phyloP scores from a whole-genome alignment of 2,888 invertebrate species.

The Drosophila algonquin region DNA sequence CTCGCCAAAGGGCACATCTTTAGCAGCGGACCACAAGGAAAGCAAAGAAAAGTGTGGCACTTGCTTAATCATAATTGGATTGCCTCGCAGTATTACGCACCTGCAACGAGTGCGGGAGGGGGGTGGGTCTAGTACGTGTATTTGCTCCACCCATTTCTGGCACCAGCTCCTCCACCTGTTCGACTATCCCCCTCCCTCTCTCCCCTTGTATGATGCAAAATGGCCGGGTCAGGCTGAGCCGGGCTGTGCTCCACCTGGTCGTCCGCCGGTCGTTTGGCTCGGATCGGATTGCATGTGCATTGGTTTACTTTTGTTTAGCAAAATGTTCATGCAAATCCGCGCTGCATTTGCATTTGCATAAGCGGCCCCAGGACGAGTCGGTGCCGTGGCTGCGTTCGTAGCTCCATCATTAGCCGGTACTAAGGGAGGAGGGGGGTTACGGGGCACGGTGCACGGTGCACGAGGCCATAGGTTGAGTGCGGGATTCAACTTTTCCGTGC shows the following conservation, averaged over 20 bases:
- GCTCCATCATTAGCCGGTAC: slow-evolving; percentile 13
- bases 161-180: background rate
- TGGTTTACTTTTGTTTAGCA: slow-evolving; percentile 54
- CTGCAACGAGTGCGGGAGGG: slow-evolving; percentile 12
- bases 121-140: too few species aligned
- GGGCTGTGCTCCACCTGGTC: background rate
- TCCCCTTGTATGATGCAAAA: background rate
- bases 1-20: background rate
- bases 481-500: slow-evolving; percentile 30
- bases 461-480: slow-evolving; percentile 3
- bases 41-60: background rate
- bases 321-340: slow-evolving; percentile 55
- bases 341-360: slow-evolving; percentile 61
- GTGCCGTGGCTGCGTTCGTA: background rate
- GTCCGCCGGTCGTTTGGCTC: slow-evolving; percentile 19
- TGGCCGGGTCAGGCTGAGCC: background rate
- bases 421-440: too few species aligned
- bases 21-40: background rate
- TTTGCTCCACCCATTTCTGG: background rate
- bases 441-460: background rate
- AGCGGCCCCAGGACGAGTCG: slow-evolving; percentile 42
- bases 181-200: background rate
- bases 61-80: slow-evolving; percentile 3
- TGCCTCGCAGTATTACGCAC: slow-evolving; percentile 26
- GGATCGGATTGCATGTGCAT: slow-evolving; percentile 45